These are phyloP conservation scores for Drosophila pseudoobscura DNA, from an alignment of 1,140 invertebrate species.

Conservation along the genomic window DNA sequence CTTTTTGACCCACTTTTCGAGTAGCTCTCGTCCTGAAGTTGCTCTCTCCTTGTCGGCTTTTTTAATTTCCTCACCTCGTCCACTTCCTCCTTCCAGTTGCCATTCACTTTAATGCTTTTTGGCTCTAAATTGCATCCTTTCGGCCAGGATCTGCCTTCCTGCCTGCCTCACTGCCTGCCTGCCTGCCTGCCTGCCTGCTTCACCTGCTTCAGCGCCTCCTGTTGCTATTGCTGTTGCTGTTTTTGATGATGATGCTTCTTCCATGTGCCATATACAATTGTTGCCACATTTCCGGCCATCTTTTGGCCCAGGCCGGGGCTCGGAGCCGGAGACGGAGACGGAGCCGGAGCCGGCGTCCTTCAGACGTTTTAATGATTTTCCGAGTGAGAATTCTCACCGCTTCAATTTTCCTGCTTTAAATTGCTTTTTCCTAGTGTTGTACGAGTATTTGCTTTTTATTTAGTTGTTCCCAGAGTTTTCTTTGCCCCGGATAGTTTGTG, in stretches of 20 bases:
- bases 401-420: conserved; percentile 69
- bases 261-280: conserved; percentile 63
- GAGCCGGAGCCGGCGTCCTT: conserved; percentile 48
- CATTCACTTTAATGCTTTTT: conserved; percentile 74
- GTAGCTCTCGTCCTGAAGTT: conserved; percentile 10
- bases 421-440: conserved; percentile 51
- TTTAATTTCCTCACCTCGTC: conserved; percentile 66
- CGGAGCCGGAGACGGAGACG: conserved; percentile 15
- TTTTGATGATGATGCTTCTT: conserved; percentile 43
- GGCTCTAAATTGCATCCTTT: conserved; percentile 76
- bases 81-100: conserved; percentile 21
- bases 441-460: conserved; percentile 44
- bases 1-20: conserved; percentile 62
- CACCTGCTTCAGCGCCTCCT: conserved; percentile 22
- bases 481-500: conserved; percentile 54
- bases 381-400: conserved; percentile 57
- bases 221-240: conserved; percentile 5
- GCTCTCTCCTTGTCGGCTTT: conserved; percentile 42
- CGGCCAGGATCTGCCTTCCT: conserved; percentile 15
- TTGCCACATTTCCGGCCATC: conserved; percentile 70
- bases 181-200: conserved; percentile 17
- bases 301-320: conserved; percentile 26
- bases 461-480: conserved; percentile 32
- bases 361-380: conserved; percentile 78
- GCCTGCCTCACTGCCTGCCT: conserved; percentile 5